Evolutionary conservation across 2,888 invertebrate genomes (phyloP).

Genomic region (Mechanitis messenoides): DNA sequence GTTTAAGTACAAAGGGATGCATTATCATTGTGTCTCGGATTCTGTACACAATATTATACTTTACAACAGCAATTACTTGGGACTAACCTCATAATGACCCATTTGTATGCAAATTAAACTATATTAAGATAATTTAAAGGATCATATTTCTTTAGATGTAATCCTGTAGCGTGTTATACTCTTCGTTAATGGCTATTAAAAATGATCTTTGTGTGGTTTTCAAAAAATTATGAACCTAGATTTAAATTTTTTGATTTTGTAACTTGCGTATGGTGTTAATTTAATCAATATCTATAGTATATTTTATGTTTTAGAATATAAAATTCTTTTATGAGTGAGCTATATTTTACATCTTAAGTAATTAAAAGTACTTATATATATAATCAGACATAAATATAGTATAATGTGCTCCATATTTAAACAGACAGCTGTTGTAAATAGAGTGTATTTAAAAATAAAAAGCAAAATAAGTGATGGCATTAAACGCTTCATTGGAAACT

Average conservation of each 20-base stretch:
- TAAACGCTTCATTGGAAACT: conserved; percentile 17
- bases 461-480: conserved; percentile 8
- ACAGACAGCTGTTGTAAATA: background rate
- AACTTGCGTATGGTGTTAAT: too few relatives aligned
- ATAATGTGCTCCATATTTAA: background rate
- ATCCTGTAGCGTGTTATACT: conserved; percentile 17
- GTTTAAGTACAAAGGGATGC: conserved; percentile 20
- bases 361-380: too few relatives aligned
- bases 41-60: conserved; percentile 35
- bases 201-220: background rate
- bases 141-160: conserved; percentile 38
- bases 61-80: conserved; percentile 56
- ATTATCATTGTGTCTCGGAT: conserved; percentile 24
- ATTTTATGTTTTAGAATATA: too few relatives aligned
- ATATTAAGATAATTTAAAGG: conserved; percentile 52
- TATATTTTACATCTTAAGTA: too few relatives aligned
- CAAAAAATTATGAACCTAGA: background rate
- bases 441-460: too few relatives aligned
- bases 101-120: conserved; percentile 65
- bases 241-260: too few relatives aligned
- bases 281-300: too few relatives aligned
- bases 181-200: conserved; percentile 8
- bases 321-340: too few relatives aligned
- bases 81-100: conserved; percentile 54
- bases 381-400: too few relatives aligned